phyloP scores from a whole-genome alignment of 30 jellyfish, hydroid and myxozoan species.

The Clytia hemisphaerica region DNA sequence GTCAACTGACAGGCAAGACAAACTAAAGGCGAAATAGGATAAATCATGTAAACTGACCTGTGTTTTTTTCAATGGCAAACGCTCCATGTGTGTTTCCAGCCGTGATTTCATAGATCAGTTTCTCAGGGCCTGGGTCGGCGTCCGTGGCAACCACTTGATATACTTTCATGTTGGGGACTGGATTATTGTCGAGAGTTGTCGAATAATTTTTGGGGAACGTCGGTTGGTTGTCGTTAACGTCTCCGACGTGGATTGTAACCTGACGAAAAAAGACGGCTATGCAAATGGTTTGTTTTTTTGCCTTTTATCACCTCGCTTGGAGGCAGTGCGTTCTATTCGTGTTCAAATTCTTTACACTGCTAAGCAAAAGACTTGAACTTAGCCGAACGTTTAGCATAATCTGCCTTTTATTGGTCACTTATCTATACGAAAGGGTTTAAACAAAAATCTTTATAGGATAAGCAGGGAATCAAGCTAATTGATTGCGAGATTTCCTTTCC shows the following conservation, averaged over 20 bases:
- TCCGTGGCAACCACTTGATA: slow-evolving; percentile 75
- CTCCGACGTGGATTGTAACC: slow-evolving; percentile 48
- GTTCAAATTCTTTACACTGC: no score
- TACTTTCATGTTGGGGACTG: slow-evolving; percentile 39
- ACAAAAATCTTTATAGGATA: slow-evolving; percentile 1
- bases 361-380: no score
- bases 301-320: no score
- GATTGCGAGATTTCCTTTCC: no score
- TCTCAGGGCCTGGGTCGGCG: slow-evolving; percentile 77
- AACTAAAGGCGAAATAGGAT: background rate
- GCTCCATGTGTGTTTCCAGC: slow-evolving; percentile 43
- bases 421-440: no score
- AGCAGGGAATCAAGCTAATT: no score
- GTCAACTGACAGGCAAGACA: background rate
- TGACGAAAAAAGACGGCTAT: background rate
- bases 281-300: background rate
- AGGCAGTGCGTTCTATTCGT: no score
- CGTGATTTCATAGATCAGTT: slow-evolving; percentile 48
- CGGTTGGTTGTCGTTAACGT: slow-evolving; percentile 67
- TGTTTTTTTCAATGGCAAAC: slow-evolving; percentile 49
- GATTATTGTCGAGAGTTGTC: slow-evolving; percentile 49
- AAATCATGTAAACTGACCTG: slow-evolving; percentile 27
- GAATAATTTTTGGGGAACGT: slow-evolving; percentile 28
- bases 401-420: no score
- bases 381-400: no score